phyloP scores from a whole-genome alignment of 2,888 invertebrate genomes.

The Rhagium mordax region DNA sequence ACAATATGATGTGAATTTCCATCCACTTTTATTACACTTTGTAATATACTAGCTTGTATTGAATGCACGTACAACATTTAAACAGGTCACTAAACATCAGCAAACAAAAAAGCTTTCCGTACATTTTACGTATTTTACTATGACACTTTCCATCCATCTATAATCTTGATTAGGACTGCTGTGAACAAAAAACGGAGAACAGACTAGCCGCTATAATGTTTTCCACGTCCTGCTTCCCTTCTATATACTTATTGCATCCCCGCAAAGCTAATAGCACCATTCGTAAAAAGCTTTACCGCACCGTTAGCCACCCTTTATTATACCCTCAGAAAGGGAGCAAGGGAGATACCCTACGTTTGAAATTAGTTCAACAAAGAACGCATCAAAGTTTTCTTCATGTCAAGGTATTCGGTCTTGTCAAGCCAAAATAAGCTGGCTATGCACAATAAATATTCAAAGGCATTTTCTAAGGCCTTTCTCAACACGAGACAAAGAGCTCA shows the following conservation, averaged over 20 bases:
- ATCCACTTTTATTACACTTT: too few relatives aligned
- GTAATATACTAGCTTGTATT: too few relatives aligned
- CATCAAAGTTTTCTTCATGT: slow-evolving; percentile 39
- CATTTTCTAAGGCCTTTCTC: slow-evolving; percentile 44
- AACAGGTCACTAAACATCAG: not conserved
- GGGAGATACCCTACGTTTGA: slow-evolving; percentile 1
- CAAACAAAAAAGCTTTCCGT: not conserved
- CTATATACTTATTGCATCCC: slow-evolving; percentile 19
- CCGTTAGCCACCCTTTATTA: slow-evolving; percentile 36
- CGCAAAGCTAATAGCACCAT: slow-evolving; percentile 36
- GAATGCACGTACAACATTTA: not conserved
- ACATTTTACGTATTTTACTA: not conserved
- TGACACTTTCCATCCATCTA: not conserved
- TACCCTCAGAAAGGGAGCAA: slow-evolving; percentile 11
- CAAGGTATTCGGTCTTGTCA: slow-evolving; percentile 51
- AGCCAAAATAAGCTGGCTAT: slow-evolving; percentile 44
- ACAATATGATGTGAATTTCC: too few relatives aligned
- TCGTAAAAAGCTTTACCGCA: slow-evolving; percentile 39
- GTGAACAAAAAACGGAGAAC: not conserved
- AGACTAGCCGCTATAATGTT: not conserved
- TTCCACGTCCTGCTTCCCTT: slow-evolving; percentile 1
- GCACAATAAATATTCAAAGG: slow-evolving; percentile 58
- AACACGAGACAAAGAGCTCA: slow-evolving; percentile 40
- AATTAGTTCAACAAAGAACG: slow-evolving; percentile 4
- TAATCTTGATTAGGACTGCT: slow-evolving; percentile 1